Evolutionary conservation across 2,113 vertebrate genomes (phyloP), one percentile per base, ranked within the genome.

Genomic region (Syngnathus typhle): DNA sequence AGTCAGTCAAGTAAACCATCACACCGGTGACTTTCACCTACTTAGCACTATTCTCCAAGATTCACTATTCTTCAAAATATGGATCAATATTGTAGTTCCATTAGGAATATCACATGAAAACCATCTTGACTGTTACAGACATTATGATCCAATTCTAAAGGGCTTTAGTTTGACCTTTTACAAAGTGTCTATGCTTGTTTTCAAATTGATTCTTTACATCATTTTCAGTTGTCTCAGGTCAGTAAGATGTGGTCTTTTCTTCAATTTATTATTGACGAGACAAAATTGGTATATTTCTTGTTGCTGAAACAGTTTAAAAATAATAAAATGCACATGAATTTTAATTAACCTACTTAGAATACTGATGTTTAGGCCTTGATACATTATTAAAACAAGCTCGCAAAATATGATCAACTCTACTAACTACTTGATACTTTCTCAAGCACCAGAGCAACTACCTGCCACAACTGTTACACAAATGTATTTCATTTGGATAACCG

Each of bases 141-240:
- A 38, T 18, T 16, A 54, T 19, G 11, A 27, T n/a, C 15, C 11
- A 21, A n/a, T 68, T 43, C 6, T 0, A 49, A 27, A 47, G n/a
- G 54, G 0, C 7, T 32, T 60, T 43, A 7, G 4, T 69, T 32
- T 65, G 43, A 49, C 10, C 15, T 60, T 68, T 66, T 16, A 46
- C 13, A 51, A 46, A 74, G 37, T 65, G 44, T 21, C 11, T 7
- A 12, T 44, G 21, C 4, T 55, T 51, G 52, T 58, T 56, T 36
- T 59, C 18, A 59, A 27, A 47, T 43, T 36, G 66, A 46, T 54
- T 9, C 19, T 69, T 39, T 19, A 39, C 27, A 61, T 51, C 43
- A 41, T 65, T 66, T 39, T 62, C 32, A 37, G 7, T 65, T 67
- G 46, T 60, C 39, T 49, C 15, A 19, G 7, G 59, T 70, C 49